Base-by-base conservation (phyloP, 2,113 vertebrate species). In the Prochilodus magdalenae region DNA sequence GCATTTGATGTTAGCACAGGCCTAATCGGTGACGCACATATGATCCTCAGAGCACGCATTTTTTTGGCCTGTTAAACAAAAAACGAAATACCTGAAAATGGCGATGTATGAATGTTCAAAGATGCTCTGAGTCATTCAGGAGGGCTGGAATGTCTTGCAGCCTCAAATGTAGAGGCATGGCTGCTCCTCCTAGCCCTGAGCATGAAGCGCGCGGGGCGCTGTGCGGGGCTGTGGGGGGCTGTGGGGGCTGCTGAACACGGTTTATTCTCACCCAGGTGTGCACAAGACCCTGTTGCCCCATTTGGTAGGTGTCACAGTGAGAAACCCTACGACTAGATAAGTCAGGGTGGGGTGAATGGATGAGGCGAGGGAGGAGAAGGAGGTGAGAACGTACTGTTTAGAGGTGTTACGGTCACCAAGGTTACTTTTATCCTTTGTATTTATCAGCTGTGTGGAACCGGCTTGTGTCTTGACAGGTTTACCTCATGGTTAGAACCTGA, bases 261-360 rank as follows among this genome's bases (percentile, higher is more conserved):
- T n/a, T 60, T 55, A 24, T 82, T 82, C 75, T 84, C 85, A 76
- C 82, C 55, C 33, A 76, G 40, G 60, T 74, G 82, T 51, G 75
- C 51, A 12, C 47, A 30, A 24, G n/a, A 69, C 22, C 33, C 80
- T 51, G 20, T 11, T 11, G 30, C 1, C n/a, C 75, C 80, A 75
- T 82, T 79, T 79, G 70, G 26, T 15, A 74, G 51, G 33, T 53
- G 24, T 69, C 40, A 16, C 51, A 40, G 40, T 59, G 59, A 77
- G 30, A n/a, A 24, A 59, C 75, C 15, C 30, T 22, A 59, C 24
- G 47, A 24, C 24, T 16, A 66, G 44, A 10, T n/a, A 18, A 26
- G 63, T n/a, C 4, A 30, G 33, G 12, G 49, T 5, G 73, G 59
- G 57, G 22, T 20, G 69, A 44, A 22, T 18, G 44, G 24, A 44